Base-by-base conservation (phyloP, 2,888 invertebrate genomes). In the Uropetala carovei region DNA sequence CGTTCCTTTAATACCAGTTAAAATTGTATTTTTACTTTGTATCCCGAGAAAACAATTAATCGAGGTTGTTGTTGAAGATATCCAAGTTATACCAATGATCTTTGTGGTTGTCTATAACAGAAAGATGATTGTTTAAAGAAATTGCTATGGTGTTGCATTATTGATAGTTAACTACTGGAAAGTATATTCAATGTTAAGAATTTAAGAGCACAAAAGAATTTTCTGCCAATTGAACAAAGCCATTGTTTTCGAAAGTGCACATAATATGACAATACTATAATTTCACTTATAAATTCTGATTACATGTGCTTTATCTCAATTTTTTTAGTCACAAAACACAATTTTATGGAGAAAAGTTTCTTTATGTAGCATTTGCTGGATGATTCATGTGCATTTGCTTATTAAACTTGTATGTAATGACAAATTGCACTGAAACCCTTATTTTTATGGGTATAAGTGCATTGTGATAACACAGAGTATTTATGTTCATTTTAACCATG, bases 391-490 rank as follows among this genome's bases (percentile, higher is more conserved):
- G 89, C 7, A 30, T 43, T 43, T 64, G 43, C 64, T 64, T 43
- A 9, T 59, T 30, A 27, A 86, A 30, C 5, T 57, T 13, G 22
- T 59, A 60, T 60, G 30, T 60, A 27, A 27, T 86, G 59, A 60
- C 64, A 64, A 89, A 64, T 68, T 89, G 89, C 43, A 43, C 68
- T n/a, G 27, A 30, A 57, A 27, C 56, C 16, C 89, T 14, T 14
- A 22, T 30, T 64, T 10, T 64, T 14, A 43, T 43, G 89, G 43
- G n/a, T 64, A 16, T 22, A 7, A 59, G 86, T 89, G 89, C 64
- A 89, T 89, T 89, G 89, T 89, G 89, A 89, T 89, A 89, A 27
- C 60, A 89, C 60, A 89, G 64, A 89, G 89, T 89, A 89, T 89
- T 89, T 13, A 30, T 82, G 83, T 86, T 89, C 43, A 89, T 64